A percentile compares a stretch with the other conserved stretches of the same genome.
phyloP scores from a whole-genome alignment of 2,797 vertebrate species.

The Phrynocephalus guinanensis region DNA sequence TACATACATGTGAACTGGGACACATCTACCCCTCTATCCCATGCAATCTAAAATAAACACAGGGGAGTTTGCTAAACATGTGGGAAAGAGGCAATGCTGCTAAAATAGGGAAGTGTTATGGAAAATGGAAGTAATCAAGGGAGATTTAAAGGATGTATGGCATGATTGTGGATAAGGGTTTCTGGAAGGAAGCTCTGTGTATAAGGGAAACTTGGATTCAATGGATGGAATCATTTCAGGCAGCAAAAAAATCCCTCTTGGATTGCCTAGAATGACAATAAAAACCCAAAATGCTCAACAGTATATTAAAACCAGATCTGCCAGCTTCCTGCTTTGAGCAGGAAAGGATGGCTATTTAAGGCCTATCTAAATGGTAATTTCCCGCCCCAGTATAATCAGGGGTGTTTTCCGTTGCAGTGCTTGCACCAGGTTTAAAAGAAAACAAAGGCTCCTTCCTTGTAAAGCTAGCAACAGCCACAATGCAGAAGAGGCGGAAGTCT shows the following conservation, averaged over 20 bases:
- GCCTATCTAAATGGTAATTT: slow-evolving; percentile 33
- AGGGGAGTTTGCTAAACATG: background rate
- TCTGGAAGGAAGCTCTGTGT: slow-evolving; percentile 25
- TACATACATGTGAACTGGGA: background rate
- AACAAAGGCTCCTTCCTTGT: slow-evolving; percentile 11
- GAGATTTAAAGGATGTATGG: slow-evolving; percentile 16
- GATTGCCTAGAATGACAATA: slow-evolving; percentile 21
- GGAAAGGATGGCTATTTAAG: slow-evolving; percentile 33
- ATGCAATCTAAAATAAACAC: slow-evolving; percentile 4
- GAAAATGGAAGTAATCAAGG: slow-evolving; percentile 26
- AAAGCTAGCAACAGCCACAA: background rate
- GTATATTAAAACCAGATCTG: slow-evolving; percentile 24
- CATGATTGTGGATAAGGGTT: slow-evolving; percentile 25
- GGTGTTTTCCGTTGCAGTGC: slow-evolving; percentile 1
- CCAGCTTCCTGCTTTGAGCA: slow-evolving; percentile 21
- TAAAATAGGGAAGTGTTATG: slow-evolving; percentile 20
- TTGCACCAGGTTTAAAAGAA: slow-evolving; percentile 10
- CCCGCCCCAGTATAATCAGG: slow-evolving; percentile 12
- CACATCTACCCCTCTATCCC: too few relatives aligned
- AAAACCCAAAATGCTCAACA: slow-evolving; percentile 22
- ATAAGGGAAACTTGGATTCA: slow-evolving; percentile 32
- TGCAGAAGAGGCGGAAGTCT: background rate
- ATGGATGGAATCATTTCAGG: slow-evolving; percentile 27
- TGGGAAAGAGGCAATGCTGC: slow-evolving; percentile 6
- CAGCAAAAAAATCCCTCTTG: background rate